These are phyloP conservation scores for Macrocentrus cingulum DNA, from an alignment of 1,140 invertebrate genomes.

Conservation along the genomic window DNA sequence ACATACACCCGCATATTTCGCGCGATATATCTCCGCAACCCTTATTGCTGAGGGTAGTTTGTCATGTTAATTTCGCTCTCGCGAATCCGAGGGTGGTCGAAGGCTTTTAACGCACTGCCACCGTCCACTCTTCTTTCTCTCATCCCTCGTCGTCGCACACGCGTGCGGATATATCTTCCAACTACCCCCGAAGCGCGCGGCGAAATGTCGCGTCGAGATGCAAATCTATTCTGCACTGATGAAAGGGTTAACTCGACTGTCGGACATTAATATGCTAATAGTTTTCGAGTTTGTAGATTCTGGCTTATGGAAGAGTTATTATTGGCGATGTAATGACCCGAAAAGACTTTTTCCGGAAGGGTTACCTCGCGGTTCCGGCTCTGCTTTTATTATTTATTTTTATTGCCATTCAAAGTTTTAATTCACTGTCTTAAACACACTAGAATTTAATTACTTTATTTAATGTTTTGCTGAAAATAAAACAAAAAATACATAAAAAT, in stretches of 20 bases:
- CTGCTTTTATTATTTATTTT: constrained; percentile 14
- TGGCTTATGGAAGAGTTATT: constrained; percentile 58
- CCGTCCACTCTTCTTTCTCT: constrained; percentile 39
- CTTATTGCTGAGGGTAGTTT: constrained; percentile 61
- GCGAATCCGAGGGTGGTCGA: constrained; percentile 47
- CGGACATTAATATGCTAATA: constrained; percentile 62
- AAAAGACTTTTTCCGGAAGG: constrained; percentile 59
- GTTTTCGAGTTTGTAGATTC: constrained; percentile 59
- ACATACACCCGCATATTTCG: constrained; percentile 55
- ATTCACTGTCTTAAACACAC: no score
- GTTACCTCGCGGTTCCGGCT: constrained; percentile 36
- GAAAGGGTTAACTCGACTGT: constrained; percentile 61
- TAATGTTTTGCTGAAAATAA: no score
- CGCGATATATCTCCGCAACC: constrained; percentile 56
- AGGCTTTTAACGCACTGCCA: constrained; percentile 60
- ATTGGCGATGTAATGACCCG: constrained; percentile 58
- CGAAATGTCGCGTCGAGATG: constrained; percentile 40
- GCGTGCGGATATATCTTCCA: no score
- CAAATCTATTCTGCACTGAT: constrained; percentile 57
- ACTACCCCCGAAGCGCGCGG: no score
- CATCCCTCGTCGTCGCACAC: no score
- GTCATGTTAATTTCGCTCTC: constrained; percentile 61
- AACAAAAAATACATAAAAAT: no score
- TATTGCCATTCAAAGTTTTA: constrained; percentile 3
- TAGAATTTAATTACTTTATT: no score